These are phyloP conservation scores for Glaucomys volans DNA, from an alignment of 2,113 vertebrate species.

Conservation along the genomic window DNA sequence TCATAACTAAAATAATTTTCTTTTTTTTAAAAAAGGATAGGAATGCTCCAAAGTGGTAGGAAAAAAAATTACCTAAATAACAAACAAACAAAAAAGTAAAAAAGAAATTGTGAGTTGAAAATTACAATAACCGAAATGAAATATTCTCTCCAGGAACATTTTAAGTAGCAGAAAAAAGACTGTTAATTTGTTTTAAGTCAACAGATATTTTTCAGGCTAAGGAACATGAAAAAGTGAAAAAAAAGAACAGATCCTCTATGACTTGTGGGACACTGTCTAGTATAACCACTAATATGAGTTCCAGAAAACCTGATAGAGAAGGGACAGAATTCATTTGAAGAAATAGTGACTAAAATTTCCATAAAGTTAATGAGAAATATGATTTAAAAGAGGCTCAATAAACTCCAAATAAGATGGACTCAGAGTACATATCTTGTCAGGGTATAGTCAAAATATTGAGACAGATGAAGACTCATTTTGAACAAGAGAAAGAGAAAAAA, in stretches of 20 bases:
- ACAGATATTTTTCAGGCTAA: not conserved
- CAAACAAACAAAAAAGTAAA: too few relatives aligned
- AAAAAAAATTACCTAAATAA: not conserved
- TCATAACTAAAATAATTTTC: too few relatives aligned
- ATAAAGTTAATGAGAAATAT: not conserved
- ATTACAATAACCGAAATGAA: not conserved
- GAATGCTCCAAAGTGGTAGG: too few relatives aligned
- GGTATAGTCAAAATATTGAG: not conserved
- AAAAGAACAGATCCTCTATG: not conserved
- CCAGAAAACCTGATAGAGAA: not conserved
- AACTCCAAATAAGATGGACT: not conserved
- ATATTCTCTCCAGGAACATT: not conserved
- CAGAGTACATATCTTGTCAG: not conserved
- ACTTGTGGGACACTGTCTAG: not conserved
- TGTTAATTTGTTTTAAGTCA: not conserved
- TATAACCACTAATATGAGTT: not conserved
- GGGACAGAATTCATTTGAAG: not conserved
- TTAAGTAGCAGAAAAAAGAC: not conserved
- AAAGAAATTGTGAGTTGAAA: not conserved
- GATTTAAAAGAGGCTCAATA: not conserved
- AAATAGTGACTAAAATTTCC: not conserved
- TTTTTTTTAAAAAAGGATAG: too few relatives aligned
- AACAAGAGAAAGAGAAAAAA: not conserved
- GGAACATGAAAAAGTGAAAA: not conserved
- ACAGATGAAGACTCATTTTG: not conserved